Base-by-base conservation (phyloP, 1,140 invertebrate species). In the Drosophila nasuta region DNA sequence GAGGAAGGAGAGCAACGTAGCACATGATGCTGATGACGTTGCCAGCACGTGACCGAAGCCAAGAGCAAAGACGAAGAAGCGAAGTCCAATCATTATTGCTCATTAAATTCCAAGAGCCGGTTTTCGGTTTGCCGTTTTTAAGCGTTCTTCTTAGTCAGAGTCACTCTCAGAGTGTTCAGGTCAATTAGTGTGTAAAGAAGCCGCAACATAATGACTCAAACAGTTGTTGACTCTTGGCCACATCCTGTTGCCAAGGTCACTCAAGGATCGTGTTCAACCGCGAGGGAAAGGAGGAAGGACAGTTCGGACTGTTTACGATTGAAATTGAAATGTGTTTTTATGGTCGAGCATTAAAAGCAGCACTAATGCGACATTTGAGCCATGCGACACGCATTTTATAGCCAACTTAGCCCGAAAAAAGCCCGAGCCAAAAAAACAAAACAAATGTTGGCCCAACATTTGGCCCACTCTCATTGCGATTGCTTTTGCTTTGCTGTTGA, bases 161-260 rank as follows among this genome's bases (percentile, higher is more conserved):
- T 45, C 54, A 25, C 20, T 25, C 20, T 25, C 20, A 25, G 20
- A 25, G 33, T 11, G 3, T 43, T 5, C 54, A 41, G 35, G 33
- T 33, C 56, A 69, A 60, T 59, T 60, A 43, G 56, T 35, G 13
- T 2, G 28, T 1, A 15, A n/a, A 66, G 51, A 33, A 11, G 10
- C 3, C 30, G 33, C 52, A 17, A 45, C 46, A 25, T 63, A 28
- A 77, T 66, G 69, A 49, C 57, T 43, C 2, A 15, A 69, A 59
- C 66, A 51, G 66, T 30, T 62, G 20, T 15, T 10, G 25, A 25
- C 15, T 57, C 33, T 17, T 35, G 1, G 41, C 33, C 41, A 35
- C 70, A 87, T 85, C 82, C 82, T 85, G 82, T 49, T 63, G 43
- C 45, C 79, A 86, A 87, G 82, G 82, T 77, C 75, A 66, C 35